Evolutionary conservation across 2,113 vertebrate genomes (phyloP).

Genomic region (Chiloscyllium plagiosum): DNA sequence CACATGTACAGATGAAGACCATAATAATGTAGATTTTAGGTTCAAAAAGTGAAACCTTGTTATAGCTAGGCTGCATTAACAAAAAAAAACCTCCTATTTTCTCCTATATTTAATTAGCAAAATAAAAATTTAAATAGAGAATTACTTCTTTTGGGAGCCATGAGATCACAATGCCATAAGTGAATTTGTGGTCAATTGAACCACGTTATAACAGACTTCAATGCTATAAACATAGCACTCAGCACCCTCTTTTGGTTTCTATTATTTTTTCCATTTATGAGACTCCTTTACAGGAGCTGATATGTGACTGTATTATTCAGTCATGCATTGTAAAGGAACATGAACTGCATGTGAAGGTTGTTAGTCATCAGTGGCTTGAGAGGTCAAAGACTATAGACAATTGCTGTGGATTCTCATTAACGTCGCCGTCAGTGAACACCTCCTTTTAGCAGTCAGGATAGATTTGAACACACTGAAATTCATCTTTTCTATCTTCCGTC

Average conservation of each 20-base stretch:
- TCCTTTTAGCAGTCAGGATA: neutral
- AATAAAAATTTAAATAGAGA: no score
- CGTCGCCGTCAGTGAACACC: neutral
- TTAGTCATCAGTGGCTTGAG: neutral
- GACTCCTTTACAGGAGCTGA: neutral
- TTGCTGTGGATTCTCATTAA: neutral
- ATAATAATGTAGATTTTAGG: no score
- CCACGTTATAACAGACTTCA: no score
- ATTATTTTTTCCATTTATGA: neutral
- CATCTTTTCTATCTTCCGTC: neutral
- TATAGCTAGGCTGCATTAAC: no score
- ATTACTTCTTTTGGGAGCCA: no score
- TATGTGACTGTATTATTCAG: neutral
- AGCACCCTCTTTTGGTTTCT: neutral
- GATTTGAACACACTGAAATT: neutral
- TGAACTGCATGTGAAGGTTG: neutral
- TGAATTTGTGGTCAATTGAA: no score
- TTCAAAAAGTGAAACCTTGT: no score
- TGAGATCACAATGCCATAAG: no score
- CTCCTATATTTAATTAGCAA: no score
- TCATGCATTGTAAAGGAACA: neutral
- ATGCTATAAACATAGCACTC: neutral
- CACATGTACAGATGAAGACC: no score
- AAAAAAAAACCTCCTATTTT: no score
- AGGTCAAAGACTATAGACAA: neutral